Conservation (phyloP, 2,888 invertebrate species). For the Cantharis flavilabris region DNA sequence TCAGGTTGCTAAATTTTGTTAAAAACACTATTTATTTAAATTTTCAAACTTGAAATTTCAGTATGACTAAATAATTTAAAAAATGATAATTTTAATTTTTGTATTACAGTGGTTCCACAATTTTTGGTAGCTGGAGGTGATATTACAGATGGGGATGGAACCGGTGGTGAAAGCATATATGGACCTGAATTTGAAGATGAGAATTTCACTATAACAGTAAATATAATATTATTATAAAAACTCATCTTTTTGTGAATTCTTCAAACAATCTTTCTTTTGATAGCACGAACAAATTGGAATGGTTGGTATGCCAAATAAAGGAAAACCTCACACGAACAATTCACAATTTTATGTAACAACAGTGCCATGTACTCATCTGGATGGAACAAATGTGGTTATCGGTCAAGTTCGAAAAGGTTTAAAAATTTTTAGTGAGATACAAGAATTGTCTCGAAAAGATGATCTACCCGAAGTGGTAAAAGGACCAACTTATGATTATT, state of each 20-base stretch:
- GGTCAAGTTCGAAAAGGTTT: constrained; percentile 80
- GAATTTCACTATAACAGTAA: constrained; percentile 71
- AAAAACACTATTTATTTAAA: no score
- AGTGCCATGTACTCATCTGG: constrained; percentile 74
- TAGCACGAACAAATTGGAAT: constrained; percentile 67
- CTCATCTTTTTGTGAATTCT: neutral
- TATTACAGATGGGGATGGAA: constrained; percentile 78
- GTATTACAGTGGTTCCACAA: constrained; percentile 72
- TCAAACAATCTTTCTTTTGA: neutral
- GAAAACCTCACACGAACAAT: constrained; percentile 78
- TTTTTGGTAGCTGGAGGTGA: constrained; percentile 91
- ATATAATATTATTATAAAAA: no score
- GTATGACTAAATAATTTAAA: neutral
- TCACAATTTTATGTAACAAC: constrained; percentile 94
- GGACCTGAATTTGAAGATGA: constrained; percentile 90
- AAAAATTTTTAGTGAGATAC: constrained; percentile 73
- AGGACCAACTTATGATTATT: constrained; percentile 19
- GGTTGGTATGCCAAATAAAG: constrained; percentile 82
- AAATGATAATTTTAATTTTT: neutral
- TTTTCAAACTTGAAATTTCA: no score
- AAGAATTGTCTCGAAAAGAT: constrained; percentile 62
- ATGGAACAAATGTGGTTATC: constrained; percentile 81
- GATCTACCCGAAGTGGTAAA: constrained; percentile 66
- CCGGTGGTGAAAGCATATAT: constrained; percentile 93
- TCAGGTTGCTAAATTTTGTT: no score